Conservation (phyloP, 2,797 vertebrate genomes). For the Sardinella longiceps region DNA sequence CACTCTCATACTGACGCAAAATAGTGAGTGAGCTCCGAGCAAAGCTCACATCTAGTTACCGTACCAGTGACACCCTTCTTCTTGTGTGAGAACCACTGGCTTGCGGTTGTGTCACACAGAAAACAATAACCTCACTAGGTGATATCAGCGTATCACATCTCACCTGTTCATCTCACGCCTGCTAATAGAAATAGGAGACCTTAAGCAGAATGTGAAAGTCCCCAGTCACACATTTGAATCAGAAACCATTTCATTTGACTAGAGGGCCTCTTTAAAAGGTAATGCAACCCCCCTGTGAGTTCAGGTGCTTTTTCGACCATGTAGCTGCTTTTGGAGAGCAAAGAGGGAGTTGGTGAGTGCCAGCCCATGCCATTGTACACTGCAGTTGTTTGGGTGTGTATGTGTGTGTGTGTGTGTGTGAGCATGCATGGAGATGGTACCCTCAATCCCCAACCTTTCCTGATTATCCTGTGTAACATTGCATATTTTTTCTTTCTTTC, state of each 20-base stretch:
- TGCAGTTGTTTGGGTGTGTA: neutral
- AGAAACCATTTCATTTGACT: conserved; percentile 47
- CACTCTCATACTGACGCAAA: neutral
- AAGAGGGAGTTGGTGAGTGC: neutral
- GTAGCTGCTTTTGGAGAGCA: neutral
- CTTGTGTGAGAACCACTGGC: neutral
- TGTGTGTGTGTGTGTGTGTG: neutral
- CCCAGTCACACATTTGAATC: conserved; percentile 45
- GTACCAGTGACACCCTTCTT: neutral
- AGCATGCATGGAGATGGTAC: conserved; percentile 14
- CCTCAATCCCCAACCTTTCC: conserved; percentile 45
- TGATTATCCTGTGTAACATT: conserved; percentile 53
- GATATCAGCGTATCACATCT: neutral
- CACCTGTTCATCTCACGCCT: neutral
- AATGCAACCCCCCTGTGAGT: conserved; percentile 36
- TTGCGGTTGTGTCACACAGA: neutral
- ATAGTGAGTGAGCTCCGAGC: conserved; percentile 28
- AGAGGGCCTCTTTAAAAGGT: conserved; percentile 35
- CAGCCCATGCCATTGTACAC: neutral
- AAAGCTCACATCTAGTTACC: conserved; percentile 26
- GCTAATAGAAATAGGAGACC: conserved; percentile 30
- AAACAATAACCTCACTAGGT: neutral
- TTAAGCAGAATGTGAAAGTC: neutral
- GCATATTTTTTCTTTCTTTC: conserved; percentile 69
- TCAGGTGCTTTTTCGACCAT: neutral